Evolutionary conservation across 2,888 invertebrate genomes (phyloP).

Genomic region (Microdon myrmicae): DNA sequence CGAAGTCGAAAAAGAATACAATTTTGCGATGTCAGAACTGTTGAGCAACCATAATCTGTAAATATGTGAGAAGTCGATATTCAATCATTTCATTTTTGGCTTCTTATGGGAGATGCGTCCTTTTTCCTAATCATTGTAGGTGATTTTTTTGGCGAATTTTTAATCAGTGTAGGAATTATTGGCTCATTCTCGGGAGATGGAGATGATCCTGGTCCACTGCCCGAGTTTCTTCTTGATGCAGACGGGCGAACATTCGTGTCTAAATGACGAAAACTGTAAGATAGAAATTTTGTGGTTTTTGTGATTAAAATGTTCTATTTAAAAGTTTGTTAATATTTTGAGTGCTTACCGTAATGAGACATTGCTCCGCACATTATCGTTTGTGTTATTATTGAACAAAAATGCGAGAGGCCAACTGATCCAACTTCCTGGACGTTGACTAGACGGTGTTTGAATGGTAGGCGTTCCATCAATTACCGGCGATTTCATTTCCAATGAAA

Average conservation of each 20-base stretch:
- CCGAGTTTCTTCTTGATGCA: slow-evolving; percentile 71
- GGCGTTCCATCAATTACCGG: slow-evolving; percentile 60
- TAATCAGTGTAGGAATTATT: slow-evolving; percentile 62
- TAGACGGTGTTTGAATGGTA: slow-evolving; percentile 64
- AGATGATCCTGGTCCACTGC: slow-evolving; percentile 72
- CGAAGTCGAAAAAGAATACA: too few species aligned
- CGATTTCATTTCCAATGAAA: slow-evolving; percentile 63
- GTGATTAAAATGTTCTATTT: too few species aligned
- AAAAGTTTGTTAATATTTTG: slow-evolving; percentile 6
- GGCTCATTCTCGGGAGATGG: slow-evolving; percentile 70
- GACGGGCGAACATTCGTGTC: slow-evolving; percentile 86
- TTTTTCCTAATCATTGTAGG: slow-evolving; percentile 66
- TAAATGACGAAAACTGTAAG: slow-evolving; percentile 81
- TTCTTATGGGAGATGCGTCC: slow-evolving; percentile 59
- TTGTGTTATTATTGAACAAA: slow-evolving; percentile 78
- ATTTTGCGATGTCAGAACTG: too few species aligned
- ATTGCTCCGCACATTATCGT: slow-evolving; percentile 74
- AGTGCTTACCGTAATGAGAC: slow-evolving; percentile 78
- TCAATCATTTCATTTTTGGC: slow-evolving; percentile 52
- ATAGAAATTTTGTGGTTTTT: too few species aligned
- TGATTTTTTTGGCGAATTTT: slow-evolving; percentile 69
- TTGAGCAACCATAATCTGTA: too few species aligned
- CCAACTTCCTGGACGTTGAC: slow-evolving; percentile 77
- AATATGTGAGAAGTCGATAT: neutral
- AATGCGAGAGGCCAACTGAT: slow-evolving; percentile 93